Evolutionary conservation across 2,113 vertebrate species (phyloP), one percentile per base, ranked within the genome.

Genomic region (Atlantisia rogersi): DNA sequence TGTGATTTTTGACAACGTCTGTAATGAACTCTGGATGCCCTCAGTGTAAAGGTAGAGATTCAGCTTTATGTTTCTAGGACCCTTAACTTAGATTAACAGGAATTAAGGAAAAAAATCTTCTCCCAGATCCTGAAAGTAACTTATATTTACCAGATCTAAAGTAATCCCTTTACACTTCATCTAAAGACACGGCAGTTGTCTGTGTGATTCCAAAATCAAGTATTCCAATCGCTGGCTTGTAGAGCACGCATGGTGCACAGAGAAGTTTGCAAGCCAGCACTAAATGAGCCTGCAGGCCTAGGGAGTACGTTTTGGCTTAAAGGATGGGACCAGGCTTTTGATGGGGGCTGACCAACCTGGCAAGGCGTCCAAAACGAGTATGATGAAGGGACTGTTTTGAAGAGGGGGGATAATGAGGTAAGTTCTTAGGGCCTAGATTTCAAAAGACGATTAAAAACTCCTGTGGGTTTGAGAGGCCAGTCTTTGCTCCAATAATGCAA

Each of bases 81-180:
- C 28, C 48, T 75, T 56, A 58, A 46, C 13, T 88, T 75, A 92
- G 86, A 88, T 90, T 77, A 93, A 29, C 26, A 68, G 86, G 94
- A 94, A 71, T 88, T 92, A 84, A 90, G 78, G 91, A 83, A 88
- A 84, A 86, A 84, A 86, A 55, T 84, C 16, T 86, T 77, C 86
- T 83, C 42, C 81, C 32, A 78, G 15, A 70, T 84, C 60, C 69
- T 86, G 62, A 60, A 67, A 88, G 65, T 86, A 88, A 92, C 63
- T 81, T 40, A 28, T 59, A 67, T 86, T 81, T 95, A 39, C 39
- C 28, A n/a, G 25, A 81, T 82, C 46, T 63, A 40, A 68, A n/a
- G 17, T 88, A 92, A 93, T 83, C 73, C 21, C 64, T 96, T 86
- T 95, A 50, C 0, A 3, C 65, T 93, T 93, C 86, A 94, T 69